Percentiles rank a stretch among this genome's conserved stretches.
Evolutionary conservation across 2,888 invertebrate genomes (phyloP).

Genomic region (Pandemis corylana): DNA sequence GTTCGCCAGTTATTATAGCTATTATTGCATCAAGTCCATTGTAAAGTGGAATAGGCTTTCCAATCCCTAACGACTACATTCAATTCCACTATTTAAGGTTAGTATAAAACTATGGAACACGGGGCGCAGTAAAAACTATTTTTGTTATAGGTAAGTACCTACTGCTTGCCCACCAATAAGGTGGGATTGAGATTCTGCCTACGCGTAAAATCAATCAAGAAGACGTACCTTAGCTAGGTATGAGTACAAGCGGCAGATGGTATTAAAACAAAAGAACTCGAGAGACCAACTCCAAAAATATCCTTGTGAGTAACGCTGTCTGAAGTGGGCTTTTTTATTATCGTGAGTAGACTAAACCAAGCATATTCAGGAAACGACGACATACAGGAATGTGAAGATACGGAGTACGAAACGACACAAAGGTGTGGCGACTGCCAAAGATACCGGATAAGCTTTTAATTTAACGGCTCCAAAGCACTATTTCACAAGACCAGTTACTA

Average conservation of each 20-base stretch:
- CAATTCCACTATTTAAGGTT: no score
- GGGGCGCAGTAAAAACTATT: background rate
- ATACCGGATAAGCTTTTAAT: background rate
- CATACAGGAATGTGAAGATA: background rate
- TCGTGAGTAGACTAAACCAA: background rate
- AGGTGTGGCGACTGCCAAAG: background rate
- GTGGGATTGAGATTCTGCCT: background rate
- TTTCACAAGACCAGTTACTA: background rate
- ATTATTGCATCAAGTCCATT: background rate
- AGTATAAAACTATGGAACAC: background rate
- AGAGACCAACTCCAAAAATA: background rate
- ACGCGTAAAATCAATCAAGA: background rate
- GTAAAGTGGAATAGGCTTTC: background rate
- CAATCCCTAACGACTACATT: background rate
- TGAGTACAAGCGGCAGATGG: background rate
- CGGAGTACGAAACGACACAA: background rate
- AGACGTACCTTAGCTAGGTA: background rate
- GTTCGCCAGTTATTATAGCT: background rate
- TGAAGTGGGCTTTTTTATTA: background rate
- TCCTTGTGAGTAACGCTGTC: background rate
- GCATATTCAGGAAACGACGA: background rate
- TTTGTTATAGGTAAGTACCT: background rate
- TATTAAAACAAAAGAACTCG: background rate
- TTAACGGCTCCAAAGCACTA: background rate
- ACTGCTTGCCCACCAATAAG: background rate